phyloP scores from a whole-genome alignment of 2,888 invertebrate genomes.

The Eurytoma adleriae region DNA sequence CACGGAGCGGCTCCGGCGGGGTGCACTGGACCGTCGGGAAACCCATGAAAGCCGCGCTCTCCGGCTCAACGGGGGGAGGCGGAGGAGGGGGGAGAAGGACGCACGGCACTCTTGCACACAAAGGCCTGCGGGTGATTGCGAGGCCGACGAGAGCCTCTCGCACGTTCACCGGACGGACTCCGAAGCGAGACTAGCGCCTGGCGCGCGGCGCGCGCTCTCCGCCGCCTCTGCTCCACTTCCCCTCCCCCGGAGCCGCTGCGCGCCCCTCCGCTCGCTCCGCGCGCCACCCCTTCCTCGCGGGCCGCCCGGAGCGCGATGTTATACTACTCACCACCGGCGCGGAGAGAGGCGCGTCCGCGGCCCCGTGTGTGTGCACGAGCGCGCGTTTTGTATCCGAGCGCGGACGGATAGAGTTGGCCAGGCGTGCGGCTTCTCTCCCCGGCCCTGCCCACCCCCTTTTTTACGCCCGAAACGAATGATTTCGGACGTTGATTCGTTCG shows the following conservation, averaged over 20 bases:
- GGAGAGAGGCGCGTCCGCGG: background rate
- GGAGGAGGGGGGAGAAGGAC: background rate
- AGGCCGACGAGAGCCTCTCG: background rate
- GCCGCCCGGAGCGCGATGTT: slow-evolving; percentile 10
- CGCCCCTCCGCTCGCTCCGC: slow-evolving; percentile 13
- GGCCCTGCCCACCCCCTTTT: too few species aligned
- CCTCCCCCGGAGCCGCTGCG: slow-evolving; percentile 44
- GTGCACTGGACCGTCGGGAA: slow-evolving; percentile 15
- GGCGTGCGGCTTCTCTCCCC: background rate
- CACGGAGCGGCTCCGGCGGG: background rate
- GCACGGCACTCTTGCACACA: slow-evolving; percentile 1
- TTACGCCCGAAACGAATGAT: slow-evolving; percentile 7
- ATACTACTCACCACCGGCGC: slow-evolving; percentile 12
- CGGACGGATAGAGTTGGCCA: background rate
- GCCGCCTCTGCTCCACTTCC: slow-evolving; percentile 58
- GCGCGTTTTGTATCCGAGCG: background rate
- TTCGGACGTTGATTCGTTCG: background rate
- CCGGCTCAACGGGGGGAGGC: background rate
- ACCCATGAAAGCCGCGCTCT: slow-evolving; percentile 29
- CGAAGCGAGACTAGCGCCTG: slow-evolving; percentile 67
- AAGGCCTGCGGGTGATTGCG: background rate
- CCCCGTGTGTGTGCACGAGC: background rate
- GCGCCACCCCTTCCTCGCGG: slow-evolving; percentile 1
- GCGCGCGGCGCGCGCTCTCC: slow-evolving; percentile 39
- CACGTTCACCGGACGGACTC: slow-evolving; percentile 64